Conservation (phyloP, 2,113 vertebrate genomes). For the Plecotus auritus region DNA sequence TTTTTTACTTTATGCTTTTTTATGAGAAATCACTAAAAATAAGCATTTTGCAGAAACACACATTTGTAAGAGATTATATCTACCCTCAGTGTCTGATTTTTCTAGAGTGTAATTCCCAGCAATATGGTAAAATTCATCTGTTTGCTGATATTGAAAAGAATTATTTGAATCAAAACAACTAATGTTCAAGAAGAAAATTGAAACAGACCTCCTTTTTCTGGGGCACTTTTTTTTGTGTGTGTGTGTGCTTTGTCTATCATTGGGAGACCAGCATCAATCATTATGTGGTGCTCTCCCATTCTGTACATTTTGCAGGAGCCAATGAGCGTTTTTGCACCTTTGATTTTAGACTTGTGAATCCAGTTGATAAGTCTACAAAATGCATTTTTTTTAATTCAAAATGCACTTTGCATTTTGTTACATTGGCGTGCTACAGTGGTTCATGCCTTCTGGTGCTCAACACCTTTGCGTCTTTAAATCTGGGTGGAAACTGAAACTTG, state of each 20-base stretch:
- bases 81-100: neutral
- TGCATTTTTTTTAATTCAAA: neutral
- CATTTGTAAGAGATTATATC: neutral
- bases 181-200: neutral
- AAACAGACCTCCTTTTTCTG: neutral
- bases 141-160: neutral
- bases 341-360: neutral
- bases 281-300: neutral
- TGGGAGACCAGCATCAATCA: neutral
- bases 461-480: neutral
- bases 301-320: neutral
- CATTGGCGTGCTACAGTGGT: rapidly evolving
- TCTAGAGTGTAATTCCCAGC: neutral
- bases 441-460: neutral
- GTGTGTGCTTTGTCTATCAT: neutral
- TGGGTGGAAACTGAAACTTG: neutral
- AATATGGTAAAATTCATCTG: neutral
- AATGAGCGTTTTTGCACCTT: neutral
- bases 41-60: neutral
- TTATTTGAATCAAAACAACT: constrained; percentile 9
- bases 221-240: no score
- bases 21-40: neutral
- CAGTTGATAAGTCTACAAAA: neutral
- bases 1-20: neutral
- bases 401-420: neutral